phyloP scores from a whole-genome alignment of 37 sponge, comb jelly and placozoan species.

The Halichondria panicea region DNA sequence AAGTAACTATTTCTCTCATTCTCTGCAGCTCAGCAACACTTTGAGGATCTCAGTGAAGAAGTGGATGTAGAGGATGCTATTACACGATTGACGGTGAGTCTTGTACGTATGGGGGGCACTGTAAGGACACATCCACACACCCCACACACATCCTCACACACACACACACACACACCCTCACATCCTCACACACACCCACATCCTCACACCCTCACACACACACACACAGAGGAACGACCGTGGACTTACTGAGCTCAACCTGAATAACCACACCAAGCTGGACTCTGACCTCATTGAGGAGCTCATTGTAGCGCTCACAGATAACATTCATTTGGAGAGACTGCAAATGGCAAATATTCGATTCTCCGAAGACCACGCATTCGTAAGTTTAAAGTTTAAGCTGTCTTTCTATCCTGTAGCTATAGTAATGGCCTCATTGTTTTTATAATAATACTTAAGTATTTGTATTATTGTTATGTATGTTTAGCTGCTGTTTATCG shows the following conservation, averaged over 20 bases:
- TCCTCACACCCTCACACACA: background rate
- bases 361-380: slow-evolving; percentile 50
- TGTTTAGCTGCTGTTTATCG: too few relatives aligned
- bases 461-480: too few relatives aligned
- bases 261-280: slow-evolving; percentile 55
- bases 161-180: slow-evolving; percentile 18
- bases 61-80: too few relatives aligned
- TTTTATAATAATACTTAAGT: background rate
- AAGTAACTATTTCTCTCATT: too few relatives aligned
- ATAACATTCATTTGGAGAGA: slow-evolving; percentile 41
- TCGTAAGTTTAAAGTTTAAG: too few relatives aligned
- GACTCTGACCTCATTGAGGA: slow-evolving; percentile 41
- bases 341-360: slow-evolving; percentile 46
- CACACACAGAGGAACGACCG: slow-evolving; percentile 35
- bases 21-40: too few relatives aligned
- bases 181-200: background rate
- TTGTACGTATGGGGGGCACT: too few relatives aligned
- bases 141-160: background rate
- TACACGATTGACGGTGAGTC: too few relatives aligned
- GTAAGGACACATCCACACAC: background rate
- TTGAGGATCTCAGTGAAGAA: too few relatives aligned
- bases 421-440: too few relatives aligned
- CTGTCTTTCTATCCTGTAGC: too few relatives aligned
- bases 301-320: slow-evolving; percentile 44
- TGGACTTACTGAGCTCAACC: slow-evolving; percentile 44